A percentile compares a stretch with the other conserved stretches of the same genome.
Conservation (phyloP, 2,797 vertebrate species). For the Tokudaia tokunoshimensis region DNA sequence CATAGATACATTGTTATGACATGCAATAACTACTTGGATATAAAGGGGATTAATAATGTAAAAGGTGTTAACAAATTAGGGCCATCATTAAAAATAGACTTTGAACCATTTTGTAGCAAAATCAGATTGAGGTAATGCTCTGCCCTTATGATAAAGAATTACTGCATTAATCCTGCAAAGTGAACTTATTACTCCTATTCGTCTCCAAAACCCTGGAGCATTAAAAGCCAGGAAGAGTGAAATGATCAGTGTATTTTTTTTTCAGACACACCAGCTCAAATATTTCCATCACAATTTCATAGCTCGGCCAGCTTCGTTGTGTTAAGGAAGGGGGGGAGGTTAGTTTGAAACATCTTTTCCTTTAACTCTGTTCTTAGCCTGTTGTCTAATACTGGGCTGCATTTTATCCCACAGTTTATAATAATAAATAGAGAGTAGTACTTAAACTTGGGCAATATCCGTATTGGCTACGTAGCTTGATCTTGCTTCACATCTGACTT, state of each 20-base stretch:
- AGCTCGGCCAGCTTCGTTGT: conserved; percentile 86
- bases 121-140: conserved; percentile 98
- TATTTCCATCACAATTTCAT: conserved; percentile 94
- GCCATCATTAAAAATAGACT: conserved; percentile 99
- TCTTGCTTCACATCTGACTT: conserved; percentile 76
- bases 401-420: conserved; percentile 85
- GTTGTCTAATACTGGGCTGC: conserved; percentile 82
- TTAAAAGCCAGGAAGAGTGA: conserved; percentile 95
- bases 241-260: conserved; percentile 95
- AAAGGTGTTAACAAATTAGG: conserved; percentile 99
- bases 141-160: conserved; percentile 98
- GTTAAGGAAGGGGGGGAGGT: conserved; percentile 67
- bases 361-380: conserved; percentile 87
- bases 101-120: conserved; percentile 99
- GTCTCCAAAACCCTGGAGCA: conserved; percentile 98
- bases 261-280: conserved; percentile 92
- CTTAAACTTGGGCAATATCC: conserved; percentile 84
- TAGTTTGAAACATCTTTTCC: conserved; percentile 84
- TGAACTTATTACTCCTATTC: conserved; percentile 99
- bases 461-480: conserved; percentile 76
- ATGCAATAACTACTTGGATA: conserved; percentile 99
- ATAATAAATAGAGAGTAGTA: conserved; percentile 83
- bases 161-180: conserved; percentile 99
- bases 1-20: conserved; percentile 99
- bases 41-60: conserved; percentile 99